Evolutionary conservation across 2,888 invertebrate genomes (phyloP).

Genomic region (Lagria hirta): DNA sequence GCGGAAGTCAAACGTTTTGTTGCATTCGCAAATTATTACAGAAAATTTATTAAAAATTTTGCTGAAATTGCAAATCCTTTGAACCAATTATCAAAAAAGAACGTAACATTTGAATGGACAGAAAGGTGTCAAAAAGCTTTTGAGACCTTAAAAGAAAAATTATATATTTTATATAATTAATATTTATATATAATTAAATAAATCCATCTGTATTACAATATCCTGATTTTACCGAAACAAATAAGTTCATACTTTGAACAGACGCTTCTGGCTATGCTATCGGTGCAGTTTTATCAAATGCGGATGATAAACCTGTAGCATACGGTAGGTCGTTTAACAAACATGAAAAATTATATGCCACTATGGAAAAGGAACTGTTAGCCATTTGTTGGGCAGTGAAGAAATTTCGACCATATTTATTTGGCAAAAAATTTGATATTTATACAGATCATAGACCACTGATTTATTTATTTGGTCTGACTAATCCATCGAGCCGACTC

Average conservation of each 20-base stretch:
- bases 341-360: conserved; percentile 21
- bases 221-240: conserved; percentile 22
- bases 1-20: conserved; percentile 17
- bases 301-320: conserved; percentile 24
- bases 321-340: conserved; percentile 23
- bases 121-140: conserved; percentile 24
- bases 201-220: conserved; percentile 21
- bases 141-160: conserved; percentile 21
- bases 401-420: conserved; percentile 31
- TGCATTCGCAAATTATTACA: no score
- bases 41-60: no score
- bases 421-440: conserved; percentile 30
- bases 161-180: no score
- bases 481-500: conserved; percentile 35
- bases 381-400: conserved; percentile 34
- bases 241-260: conserved; percentile 25
- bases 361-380: conserved; percentile 29
- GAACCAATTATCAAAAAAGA: no score
- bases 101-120: conserved; percentile 15
- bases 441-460: conserved; percentile 34
- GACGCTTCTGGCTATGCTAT: conserved; percentile 22
- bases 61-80: no score
- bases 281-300: conserved; percentile 27
- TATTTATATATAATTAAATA: no score
- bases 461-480: conserved; percentile 32